Percentiles rank a stretch among this genome's conserved stretches.
phyloP scores from a whole-genome alignment of 2,888 invertebrate species.

The Trachelus iudaicus region DNA sequence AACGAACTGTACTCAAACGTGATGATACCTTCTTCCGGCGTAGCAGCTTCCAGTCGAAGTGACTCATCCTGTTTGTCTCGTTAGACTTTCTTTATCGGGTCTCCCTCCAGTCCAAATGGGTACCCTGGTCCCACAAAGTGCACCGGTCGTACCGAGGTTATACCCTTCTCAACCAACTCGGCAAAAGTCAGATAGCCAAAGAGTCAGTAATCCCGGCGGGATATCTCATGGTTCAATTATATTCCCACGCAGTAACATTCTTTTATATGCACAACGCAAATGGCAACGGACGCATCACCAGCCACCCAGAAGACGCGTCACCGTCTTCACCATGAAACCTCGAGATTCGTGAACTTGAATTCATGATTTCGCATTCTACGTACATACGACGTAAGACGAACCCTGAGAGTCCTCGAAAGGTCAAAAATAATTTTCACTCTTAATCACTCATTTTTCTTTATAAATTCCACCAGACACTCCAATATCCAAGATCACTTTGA shows the following conservation, averaged over 20 bases:
- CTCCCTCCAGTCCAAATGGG: background rate
- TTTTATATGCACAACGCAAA: slow-evolving; percentile 30
- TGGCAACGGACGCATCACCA: slow-evolving; percentile 11
- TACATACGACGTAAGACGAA: background rate
- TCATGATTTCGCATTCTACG: background rate
- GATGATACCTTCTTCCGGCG: slow-evolving; percentile 61
- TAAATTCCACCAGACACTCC: no score
- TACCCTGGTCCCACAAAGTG: background rate
- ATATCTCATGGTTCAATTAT: slow-evolving; percentile 22
- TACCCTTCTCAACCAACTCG: background rate
- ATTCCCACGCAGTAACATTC: slow-evolving; percentile 37
- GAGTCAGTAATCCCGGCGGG: background rate
- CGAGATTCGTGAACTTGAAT: background rate
- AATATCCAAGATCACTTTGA: background rate
- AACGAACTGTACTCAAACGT: background rate
- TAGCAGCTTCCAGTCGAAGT: slow-evolving; percentile 63
- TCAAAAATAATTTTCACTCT: background rate
- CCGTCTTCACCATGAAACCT: background rate
- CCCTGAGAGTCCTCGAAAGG: background rate
- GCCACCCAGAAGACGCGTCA: background rate
- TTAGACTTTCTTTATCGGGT: slow-evolving; percentile 19
- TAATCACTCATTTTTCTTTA: no score
- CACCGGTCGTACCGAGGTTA: background rate
- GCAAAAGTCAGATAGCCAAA: background rate
- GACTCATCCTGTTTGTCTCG: slow-evolving; percentile 57